Percentiles rank a stretch among this genome's conserved stretches.
phyloP scores from a whole-genome alignment of 2,113 vertebrate species.

The Osmerus eperlanus region DNA sequence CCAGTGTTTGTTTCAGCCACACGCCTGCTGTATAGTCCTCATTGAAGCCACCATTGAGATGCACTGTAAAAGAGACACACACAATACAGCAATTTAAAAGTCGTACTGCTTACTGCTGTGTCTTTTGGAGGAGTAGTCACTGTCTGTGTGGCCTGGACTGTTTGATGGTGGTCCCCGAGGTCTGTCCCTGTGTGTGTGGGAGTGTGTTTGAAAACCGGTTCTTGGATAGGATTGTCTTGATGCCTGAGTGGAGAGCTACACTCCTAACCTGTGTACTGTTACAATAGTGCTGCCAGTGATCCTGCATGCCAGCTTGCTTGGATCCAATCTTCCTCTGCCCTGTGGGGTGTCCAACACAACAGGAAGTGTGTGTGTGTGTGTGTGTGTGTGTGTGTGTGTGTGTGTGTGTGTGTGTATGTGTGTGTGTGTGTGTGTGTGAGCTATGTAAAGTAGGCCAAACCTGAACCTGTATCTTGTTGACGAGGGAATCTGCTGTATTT shows the following conservation, averaged over 20 bases:
- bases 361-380: slow-evolving; percentile 10
- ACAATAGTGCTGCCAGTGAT: background rate
- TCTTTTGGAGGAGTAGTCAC: background rate
- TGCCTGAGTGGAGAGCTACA: background rate
- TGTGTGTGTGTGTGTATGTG: slow-evolving; percentile 16
- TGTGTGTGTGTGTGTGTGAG: slow-evolving; percentile 6
- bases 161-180: background rate
- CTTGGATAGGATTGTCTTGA: no score
- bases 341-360: no score
- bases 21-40: slow-evolving; percentile 5
- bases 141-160: background rate
- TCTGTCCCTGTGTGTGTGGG: background rate
- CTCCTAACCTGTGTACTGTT: background rate
- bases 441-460: slow-evolving; percentile 7
- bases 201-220: no score
- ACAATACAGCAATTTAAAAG: slow-evolving; percentile 9
- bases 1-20: slow-evolving; percentile 20
- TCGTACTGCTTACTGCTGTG: background rate
- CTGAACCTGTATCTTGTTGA: background rate
- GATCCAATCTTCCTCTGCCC: background rate
- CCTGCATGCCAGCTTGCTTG: background rate
- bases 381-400: slow-evolving; percentile 7
- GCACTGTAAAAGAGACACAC: slow-evolving; percentile 9
- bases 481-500: background rate
- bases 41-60: slow-evolving; percentile 10